Base-by-base conservation (phyloP, 2,113 vertebrate genomes). In the Pantherophis guttatus region DNA sequence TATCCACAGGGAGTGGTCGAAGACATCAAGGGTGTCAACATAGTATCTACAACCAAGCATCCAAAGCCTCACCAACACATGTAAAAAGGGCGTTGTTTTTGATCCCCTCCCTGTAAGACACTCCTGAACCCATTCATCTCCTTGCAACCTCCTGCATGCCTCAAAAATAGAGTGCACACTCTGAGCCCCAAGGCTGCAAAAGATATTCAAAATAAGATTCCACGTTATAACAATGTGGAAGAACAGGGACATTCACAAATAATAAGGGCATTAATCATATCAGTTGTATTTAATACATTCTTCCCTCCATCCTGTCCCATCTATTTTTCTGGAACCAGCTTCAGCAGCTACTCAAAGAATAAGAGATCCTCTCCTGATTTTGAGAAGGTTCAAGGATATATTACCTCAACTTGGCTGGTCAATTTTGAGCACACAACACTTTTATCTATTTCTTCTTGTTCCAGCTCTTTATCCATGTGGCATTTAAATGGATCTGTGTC, bases 401-500 rank as follows among this genome's bases (percentile, higher is more conserved):
- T 97, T 97, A 99, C 99, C 98, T 98, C 98, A 90, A 98, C 94
- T 92, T 98, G 98, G 57, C 95, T 96, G 92, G 97, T 98, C 87
- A 95, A 94, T 97, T 97, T 98, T 94, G 93, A 94, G 93, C 97
- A 96, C 0, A 96, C 94, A 87, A 97, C 96, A 15, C 98, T 96
- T 59, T 96, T 97, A 91, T 98, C 96, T 94, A 99, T 95, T 65
- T 99, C 98, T 48, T 98, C 98, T 92, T 99, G 98, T 92, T 97
- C 97, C 17, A 99, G 96, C 93, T 99, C 98, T 86, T 96, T 98
- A 93, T 97, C 96, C 95, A 98, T 96, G 94, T 99, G 99, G 58
- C 98, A 98, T 19, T 97, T 96, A 97, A 98, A 99, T 26, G 98
- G 96, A 95, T 99, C 99, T 99, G 92, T 92, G 94, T 29, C 52